Evolutionary conservation across 1,140 invertebrate species (phyloP).

Genomic region (Drosophila orena): DNA sequence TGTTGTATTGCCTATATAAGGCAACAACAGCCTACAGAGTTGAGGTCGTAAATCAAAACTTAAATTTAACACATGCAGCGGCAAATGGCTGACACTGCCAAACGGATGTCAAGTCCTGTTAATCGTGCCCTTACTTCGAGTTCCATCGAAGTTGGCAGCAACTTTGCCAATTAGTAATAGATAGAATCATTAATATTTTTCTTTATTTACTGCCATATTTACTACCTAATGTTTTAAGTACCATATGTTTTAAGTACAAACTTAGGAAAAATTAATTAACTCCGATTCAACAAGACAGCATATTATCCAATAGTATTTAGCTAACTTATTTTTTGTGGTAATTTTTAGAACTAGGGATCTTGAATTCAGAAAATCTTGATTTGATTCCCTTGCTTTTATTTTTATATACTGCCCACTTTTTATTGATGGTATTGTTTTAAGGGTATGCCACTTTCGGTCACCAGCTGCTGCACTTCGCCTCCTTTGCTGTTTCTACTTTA

Average conservation of each 20-base stretch:
- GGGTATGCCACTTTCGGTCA: slow-evolving; percentile 2
- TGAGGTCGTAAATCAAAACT: slow-evolving; percentile 83
- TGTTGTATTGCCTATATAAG: slow-evolving; percentile 67
- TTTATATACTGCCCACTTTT: no score
- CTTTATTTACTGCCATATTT: no score
- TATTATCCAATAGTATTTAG: no score
- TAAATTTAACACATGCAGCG: slow-evolving; percentile 83
- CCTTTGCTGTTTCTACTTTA: slow-evolving; percentile 15
- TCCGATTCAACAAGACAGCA: no score
- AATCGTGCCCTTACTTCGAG: slow-evolving; percentile 52
- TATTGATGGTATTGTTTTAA: not conserved
- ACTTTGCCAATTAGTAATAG: not conserved
- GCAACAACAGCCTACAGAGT: slow-evolving; percentile 76
- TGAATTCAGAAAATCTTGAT: no score
- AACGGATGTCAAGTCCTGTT: slow-evolving; percentile 57
- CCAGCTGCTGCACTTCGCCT: not conserved
- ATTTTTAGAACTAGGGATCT: not conserved
- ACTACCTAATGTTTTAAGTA: no score
- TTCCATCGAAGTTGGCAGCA: slow-evolving; percentile 29
- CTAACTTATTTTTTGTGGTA: not conserved
- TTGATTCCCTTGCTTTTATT: no score
- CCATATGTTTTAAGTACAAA: no score
- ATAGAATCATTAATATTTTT: no score
- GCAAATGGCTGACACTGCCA: slow-evolving; percentile 70
- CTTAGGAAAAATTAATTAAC: no score